These are phyloP conservation scores for Caradrina kadenii DNA, from an alignment of 2,888 invertebrate genomes.

Conservation along the genomic window DNA sequence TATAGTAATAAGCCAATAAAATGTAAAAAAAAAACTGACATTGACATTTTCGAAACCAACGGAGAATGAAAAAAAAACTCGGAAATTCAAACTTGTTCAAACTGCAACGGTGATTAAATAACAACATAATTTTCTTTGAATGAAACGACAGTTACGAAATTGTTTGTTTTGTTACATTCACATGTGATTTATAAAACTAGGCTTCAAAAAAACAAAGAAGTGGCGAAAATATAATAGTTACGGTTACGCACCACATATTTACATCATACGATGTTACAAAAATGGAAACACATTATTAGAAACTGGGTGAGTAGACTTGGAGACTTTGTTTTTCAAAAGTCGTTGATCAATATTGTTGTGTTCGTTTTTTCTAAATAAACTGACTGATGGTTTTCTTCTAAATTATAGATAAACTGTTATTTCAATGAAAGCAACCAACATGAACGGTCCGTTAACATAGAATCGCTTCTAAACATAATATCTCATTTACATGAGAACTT, in stretches of 20 bases:
- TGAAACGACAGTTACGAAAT: conserved; percentile 71
- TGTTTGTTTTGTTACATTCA: conserved; percentile 67
- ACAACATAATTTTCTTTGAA: conserved; percentile 68
- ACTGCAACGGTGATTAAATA: conserved; percentile 80
- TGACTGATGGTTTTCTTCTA: conserved; percentile 1
- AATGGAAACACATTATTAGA: conserved; percentile 84
- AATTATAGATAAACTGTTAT: conserved; percentile 87
- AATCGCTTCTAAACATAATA: conserved; percentile 80
- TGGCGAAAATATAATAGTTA: conserved; percentile 46
- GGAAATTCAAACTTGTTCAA: conserved; percentile 83
- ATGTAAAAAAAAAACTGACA: conserved; percentile 20
- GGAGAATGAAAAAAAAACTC: conserved; percentile 65
- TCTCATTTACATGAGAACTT: conserved; percentile 82
- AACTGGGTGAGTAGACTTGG: conserved; percentile 81
- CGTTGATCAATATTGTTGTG: conserved; percentile 11
- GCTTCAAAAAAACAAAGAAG: conserved; percentile 31
- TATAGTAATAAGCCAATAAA: conserved; percentile 17
- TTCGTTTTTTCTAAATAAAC: neutral
- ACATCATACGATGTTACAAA: conserved; percentile 76
- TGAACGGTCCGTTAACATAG: conserved; percentile 72
- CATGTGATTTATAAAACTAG: conserved; percentile 45
- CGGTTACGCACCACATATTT: conserved; percentile 50
- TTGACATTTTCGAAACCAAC: conserved; percentile 46
- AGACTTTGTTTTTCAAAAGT: conserved; percentile 37
- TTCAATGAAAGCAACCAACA: conserved; percentile 73